Evolutionary conservation across 2,888 invertebrate genomes (phyloP), one percentile per base, ranked within the genome.

Genomic region (Melinaea menophilus): DNA sequence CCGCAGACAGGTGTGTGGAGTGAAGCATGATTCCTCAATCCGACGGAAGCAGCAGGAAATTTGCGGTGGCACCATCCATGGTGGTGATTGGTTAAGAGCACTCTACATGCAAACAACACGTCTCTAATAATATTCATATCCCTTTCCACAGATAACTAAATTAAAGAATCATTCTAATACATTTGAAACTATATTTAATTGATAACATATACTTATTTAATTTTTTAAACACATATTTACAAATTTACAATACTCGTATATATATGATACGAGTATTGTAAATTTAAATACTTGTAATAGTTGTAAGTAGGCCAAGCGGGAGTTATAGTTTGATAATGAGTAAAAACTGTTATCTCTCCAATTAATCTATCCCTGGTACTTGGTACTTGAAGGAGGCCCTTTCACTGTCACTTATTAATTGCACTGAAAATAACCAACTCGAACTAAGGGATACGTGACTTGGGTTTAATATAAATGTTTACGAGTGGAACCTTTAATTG

Each of bases 1-100:
- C 67, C 65, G 46, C 67, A 75, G 84, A 41, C 88, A 88, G 89
- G 87, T 89, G 89, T 79, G 87, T 77, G 77, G 81, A 81, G 55
- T 72, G 75, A 72, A 86, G 71, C 89, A 88, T 90, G 85, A 82
- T 82, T 89, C 89, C 89, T 87, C 82, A 84, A 88, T 88, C 87
- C 71, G 70, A 67, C 76, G 80, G 84, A 81, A 80, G 76, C 72
- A 67, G 75, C 82, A 87, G 89, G 90, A 89, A 88, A 90, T 90
- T 90, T 90, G 90, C 90, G 90, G 90, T 90, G 75, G 66, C 46
- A 47, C 35, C 37, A 7, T 51, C 31, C 56, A 63, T 51, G 31
- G 31, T 51, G 51, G 31, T 41, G 41, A 51, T 51, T 22, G 9
- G 51, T 51, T 51, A 2, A 31, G 31, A 31, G 51, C 5, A 11